Evolutionary conservation across 2,113 vertebrate species (phyloP).

Genomic region (Callopanchax toddi): DNA sequence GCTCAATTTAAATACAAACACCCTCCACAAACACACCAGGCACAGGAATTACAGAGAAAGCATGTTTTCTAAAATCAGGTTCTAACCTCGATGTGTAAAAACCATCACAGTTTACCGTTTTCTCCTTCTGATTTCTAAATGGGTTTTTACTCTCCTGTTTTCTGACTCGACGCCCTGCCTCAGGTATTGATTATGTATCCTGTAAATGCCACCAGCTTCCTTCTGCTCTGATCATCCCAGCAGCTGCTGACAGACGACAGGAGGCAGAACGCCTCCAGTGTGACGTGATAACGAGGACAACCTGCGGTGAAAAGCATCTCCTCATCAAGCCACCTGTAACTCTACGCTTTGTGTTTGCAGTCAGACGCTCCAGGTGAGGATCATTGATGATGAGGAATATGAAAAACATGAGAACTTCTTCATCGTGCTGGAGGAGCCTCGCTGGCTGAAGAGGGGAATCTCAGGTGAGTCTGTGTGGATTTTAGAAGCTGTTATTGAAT

Average conservation of each 20-base stretch:
- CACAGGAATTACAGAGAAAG: too few species aligned
- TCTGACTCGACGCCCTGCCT: background rate
- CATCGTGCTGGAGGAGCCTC: conserved; percentile 89
- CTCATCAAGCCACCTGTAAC: background rate
- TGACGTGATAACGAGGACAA: background rate
- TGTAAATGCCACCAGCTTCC: background rate
- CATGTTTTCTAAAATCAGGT: too few species aligned
- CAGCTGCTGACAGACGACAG: conserved; percentile 35
- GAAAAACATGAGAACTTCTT: conserved; percentile 94
- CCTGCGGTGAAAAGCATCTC: conserved; percentile 10
- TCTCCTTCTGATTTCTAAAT: too few species aligned
- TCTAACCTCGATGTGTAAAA: too few species aligned
- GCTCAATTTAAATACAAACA: too few species aligned
- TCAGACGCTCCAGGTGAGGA: conserved; percentile 87
- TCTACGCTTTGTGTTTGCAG: conserved; percentile 58
- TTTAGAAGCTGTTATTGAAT: background rate
- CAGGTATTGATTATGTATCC: conserved; percentile 32
- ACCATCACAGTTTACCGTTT: too few species aligned
- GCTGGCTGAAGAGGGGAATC: conserved; percentile 93
- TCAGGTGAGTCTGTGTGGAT: conserved; percentile 79
- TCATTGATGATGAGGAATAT: conserved; percentile 92
- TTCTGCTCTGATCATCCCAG: conserved; percentile 43
- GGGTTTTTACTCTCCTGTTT: background rate
- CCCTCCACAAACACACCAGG: too few species aligned
- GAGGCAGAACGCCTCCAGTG: background rate